These are phyloP conservation scores for Zygothrica quintamaculata DNA, from an alignment of 2,888 invertebrate species.

Conservation along the genomic window DNA sequence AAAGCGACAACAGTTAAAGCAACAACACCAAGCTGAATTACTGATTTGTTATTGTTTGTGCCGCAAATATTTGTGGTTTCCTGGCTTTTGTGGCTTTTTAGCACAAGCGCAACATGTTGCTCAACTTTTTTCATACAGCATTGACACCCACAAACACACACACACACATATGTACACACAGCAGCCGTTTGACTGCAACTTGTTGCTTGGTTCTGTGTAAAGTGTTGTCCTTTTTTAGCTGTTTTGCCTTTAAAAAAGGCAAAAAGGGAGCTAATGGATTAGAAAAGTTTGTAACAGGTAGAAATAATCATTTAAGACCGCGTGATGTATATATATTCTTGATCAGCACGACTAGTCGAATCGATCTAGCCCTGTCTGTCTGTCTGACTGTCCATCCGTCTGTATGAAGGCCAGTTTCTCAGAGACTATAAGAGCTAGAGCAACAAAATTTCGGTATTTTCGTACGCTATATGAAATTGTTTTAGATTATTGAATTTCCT, in stretches of 20 bases:
- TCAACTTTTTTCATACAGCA: constrained; percentile 43
- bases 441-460: too few relatives aligned
- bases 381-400: too few relatives aligned
- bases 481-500: too few relatives aligned
- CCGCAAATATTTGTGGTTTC: constrained; percentile 79
- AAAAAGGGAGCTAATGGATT: too few relatives aligned
- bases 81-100: constrained; percentile 71
- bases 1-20: not conserved
- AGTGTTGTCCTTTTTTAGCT: not conserved
- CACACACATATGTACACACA: constrained; percentile 17
- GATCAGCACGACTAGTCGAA: too few relatives aligned
- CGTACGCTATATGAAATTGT: too few relatives aligned
- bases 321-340: too few relatives aligned
- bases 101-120: constrained; percentile 69
- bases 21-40: not conserved
- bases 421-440: too few relatives aligned
- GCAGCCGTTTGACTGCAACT: constrained; percentile 39
- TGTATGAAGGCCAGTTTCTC: too few relatives aligned
- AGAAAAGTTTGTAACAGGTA: too few relatives aligned
- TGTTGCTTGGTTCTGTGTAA: constrained; percentile 43
- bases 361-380: too few relatives aligned
- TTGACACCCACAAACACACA: constrained; percentile 37
- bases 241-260: constrained; percentile 36
- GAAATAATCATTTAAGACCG: too few relatives aligned
- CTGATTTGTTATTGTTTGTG: constrained; percentile 46